These are phyloP conservation scores for Labroides dimidiatus DNA, from an alignment of 2,797 vertebrate genomes.

Conservation along the genomic window DNA sequence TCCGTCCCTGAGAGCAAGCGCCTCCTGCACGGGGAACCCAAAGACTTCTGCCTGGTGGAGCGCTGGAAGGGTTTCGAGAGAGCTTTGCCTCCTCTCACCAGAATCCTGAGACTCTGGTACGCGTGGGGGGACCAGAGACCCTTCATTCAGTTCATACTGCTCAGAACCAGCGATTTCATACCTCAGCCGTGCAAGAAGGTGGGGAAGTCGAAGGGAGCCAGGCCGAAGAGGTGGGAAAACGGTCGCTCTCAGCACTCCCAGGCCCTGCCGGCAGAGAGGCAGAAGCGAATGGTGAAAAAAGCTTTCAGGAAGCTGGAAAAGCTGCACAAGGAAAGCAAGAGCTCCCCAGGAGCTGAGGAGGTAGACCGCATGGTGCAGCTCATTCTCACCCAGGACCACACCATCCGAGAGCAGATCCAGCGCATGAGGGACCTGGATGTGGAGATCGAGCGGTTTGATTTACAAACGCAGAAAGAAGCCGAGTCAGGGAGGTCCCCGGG, in stretches of 20 bases:
- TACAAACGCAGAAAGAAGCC: conserved; percentile 64
- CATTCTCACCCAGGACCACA: conserved; percentile 93
- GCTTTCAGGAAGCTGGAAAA: conserved; percentile 96
- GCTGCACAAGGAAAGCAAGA: conserved; percentile 86
- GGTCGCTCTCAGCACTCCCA: conserved; percentile 86
- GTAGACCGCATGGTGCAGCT: conserved; percentile 91
- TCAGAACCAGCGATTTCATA: conserved; percentile 91
- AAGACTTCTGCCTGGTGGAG: conserved; percentile 94
- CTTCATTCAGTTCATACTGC: conserved; percentile 90
- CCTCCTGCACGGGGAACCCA: conserved; percentile 88
- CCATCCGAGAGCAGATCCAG: conserved; percentile 92
- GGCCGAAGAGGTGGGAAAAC: conserved; percentile 85
- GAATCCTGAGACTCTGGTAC: conserved; percentile 93
- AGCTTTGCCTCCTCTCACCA: conserved; percentile 91
- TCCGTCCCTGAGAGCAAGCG: conserved; percentile 85
- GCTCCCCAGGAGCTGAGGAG: conserved; percentile 83
- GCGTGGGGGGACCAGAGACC: conserved; percentile 94
- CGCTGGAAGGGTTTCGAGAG: conserved; percentile 94
- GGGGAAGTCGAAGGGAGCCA: conserved; percentile 67
- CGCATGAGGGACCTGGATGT: conserved; percentile 90
- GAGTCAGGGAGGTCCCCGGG: conserved; percentile 2
- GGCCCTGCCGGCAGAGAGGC: conserved; percentile 88
- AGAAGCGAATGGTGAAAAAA: conserved; percentile 94
- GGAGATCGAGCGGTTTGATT: conserved; percentile 88
- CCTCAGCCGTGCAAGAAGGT: conserved; percentile 84